A percentile compares a stretch with the other conserved stretches of the same genome.
These are phyloP conservation scores for Lepidurus couesii DNA, from an alignment of 1,140 invertebrate species.

Conservation along the genomic window DNA sequence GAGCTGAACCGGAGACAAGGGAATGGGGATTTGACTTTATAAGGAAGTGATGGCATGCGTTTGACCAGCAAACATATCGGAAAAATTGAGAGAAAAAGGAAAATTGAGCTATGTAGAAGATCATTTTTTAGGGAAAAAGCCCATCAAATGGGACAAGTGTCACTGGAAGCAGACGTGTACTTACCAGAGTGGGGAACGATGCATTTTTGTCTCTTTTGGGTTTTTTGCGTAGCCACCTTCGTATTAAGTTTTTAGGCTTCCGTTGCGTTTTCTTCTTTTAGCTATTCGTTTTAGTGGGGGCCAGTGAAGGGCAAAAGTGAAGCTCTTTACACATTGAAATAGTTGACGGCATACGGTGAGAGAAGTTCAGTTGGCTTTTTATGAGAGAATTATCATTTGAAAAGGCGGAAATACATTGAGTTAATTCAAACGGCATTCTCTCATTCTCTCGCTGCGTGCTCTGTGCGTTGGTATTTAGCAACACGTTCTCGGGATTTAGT, in stretches of 20 bases:
- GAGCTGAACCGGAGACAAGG: not conserved
- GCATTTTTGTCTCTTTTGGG: not conserved
- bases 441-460: too few relatives aligned
- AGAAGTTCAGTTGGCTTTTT: not conserved
- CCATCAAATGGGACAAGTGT: conserved; percentile 5
- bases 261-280: not conserved
- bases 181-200: not conserved
- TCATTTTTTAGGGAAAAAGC: not conserved
- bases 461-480: too few relatives aligned
- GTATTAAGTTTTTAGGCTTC: not conserved
- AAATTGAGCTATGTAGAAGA: not conserved
- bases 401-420: not conserved
- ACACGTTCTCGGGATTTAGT: too few relatives aligned
- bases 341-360: not conserved
- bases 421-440: not conserved
- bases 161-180: conserved; percentile 9
- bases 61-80: not conserved
- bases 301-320: not conserved
- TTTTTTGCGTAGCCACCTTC: not conserved
- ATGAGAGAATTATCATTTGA: not conserved
- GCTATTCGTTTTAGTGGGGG: conserved; percentile 4
- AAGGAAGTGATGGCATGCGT: too few relatives aligned
- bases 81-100: not conserved
- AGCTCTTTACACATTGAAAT: not conserved
- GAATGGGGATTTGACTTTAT: too few relatives aligned